Percentiles rank a stretch among this genome's conserved stretches.
Conservation (phyloP, 2,888 invertebrate genomes). For the Rhagonycha fulva region DNA sequence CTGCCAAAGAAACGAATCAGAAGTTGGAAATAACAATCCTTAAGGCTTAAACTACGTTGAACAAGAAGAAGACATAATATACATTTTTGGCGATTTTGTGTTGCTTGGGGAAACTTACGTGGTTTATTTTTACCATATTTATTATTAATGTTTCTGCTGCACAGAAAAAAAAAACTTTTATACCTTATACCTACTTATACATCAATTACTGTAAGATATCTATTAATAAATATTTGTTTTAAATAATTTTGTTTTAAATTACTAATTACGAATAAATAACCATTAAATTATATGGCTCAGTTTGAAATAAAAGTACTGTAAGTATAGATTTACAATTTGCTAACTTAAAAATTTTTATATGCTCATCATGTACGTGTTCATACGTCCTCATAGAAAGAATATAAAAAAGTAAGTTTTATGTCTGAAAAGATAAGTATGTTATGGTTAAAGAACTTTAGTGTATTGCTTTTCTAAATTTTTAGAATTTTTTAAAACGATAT, state of each 20-base stretch:
- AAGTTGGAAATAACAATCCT: too few relatives aligned
- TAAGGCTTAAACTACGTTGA: too few relatives aligned
- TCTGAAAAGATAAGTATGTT: neutral
- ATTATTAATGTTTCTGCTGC: too few relatives aligned
- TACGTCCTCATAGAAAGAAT: neutral
- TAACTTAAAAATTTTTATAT: neutral
- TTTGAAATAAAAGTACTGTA: neutral
- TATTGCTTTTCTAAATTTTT: neutral
- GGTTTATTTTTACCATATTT: too few relatives aligned
- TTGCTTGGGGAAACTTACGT: too few relatives aligned
- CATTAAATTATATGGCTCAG: neutral
- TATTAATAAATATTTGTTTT: too few relatives aligned
- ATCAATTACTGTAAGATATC: too few relatives aligned
- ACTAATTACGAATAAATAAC: neutral
- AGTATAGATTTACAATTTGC: neutral
- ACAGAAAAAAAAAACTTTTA: too few relatives aligned
- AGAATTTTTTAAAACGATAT: neutral
- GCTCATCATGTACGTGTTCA: neutral
- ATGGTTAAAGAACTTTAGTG: neutral
- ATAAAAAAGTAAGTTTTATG: neutral
- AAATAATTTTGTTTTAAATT: neutral
- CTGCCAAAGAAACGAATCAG: too few relatives aligned
- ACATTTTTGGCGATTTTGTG: too few relatives aligned
- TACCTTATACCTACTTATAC: too few relatives aligned
- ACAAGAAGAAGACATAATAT: too few relatives aligned